A percentile compares a stretch with the other conserved stretches of the same genome.
Evolutionary conservation across 2,888 invertebrate genomes (phyloP).

Genomic region (Rhagonycha lutea): DNA sequence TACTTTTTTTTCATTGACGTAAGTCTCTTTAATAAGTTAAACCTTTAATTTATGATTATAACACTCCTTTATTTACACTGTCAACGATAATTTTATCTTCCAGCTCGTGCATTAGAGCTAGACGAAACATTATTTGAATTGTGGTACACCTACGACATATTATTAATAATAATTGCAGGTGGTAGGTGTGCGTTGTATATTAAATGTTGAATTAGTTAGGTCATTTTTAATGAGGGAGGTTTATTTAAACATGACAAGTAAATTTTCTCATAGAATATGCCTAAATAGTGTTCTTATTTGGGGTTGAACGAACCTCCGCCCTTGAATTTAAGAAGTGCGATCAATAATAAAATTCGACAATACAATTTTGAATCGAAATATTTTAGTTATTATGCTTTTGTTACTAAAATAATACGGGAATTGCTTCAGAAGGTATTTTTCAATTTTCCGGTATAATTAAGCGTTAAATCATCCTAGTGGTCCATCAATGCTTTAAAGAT

Average conservation of each 20-base stretch:
- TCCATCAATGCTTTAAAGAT: not conserved
- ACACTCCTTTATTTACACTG: not conserved
- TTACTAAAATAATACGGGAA: not conserved
- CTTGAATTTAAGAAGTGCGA: not conserved
- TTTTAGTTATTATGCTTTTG: not conserved
- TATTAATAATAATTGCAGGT: not conserved
- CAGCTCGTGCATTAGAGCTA: not conserved
- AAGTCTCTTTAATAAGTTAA: not conserved
- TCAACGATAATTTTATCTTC: slow-evolving; percentile 1
- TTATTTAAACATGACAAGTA: not conserved
- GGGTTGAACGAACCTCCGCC: slow-evolving; percentile 10
- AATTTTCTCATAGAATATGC: not conserved
- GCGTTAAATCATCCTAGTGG: not conserved
- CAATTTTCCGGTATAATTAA: not conserved
- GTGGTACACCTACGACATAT: not conserved
- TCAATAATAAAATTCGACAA: not conserved
- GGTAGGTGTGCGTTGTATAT: too few species aligned
- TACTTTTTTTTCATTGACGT: not conserved
- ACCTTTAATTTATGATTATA: not conserved
- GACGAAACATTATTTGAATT: not conserved
- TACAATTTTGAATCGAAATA: not conserved
- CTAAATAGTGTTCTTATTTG: not conserved
- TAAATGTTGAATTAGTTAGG: not conserved
- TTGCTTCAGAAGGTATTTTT: not conserved
- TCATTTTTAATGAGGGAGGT: not conserved